Evolutionary conservation across 2,113 vertebrate genomes (phyloP).

Genomic region (Lipophrys pholis): DNA sequence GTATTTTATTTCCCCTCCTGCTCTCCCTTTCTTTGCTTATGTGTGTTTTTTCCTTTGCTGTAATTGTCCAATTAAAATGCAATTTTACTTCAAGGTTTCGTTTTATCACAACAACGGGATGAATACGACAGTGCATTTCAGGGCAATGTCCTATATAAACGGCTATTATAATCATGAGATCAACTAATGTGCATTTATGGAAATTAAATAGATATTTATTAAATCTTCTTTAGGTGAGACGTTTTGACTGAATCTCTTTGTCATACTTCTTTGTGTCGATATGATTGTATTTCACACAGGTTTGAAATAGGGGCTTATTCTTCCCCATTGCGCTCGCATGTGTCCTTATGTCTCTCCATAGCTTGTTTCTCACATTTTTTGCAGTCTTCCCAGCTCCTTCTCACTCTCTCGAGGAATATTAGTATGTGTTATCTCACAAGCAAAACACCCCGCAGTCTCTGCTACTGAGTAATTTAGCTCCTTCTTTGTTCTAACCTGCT

Average conservation of each 20-base stretch:
- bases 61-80: conserved; percentile 22
- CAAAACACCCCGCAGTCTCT: conserved; percentile 44
- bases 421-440: conserved; percentile 11
- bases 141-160: too few species aligned
- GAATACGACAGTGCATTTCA: background rate
- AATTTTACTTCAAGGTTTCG: conserved; percentile 8
- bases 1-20: conserved; percentile 2
- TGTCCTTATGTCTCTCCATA: background rate
- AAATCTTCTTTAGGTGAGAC: too few species aligned
- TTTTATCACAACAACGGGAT: background rate
- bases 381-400: too few species aligned
- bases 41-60: background rate
- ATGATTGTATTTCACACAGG: background rate
- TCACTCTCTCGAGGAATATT: conserved; percentile 24
- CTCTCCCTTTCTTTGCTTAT: background rate
- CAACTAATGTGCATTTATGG: too few species aligned
- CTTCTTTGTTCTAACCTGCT: conserved; percentile 36
- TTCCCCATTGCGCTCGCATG: conserved; percentile 7
- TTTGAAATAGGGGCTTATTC: background rate
- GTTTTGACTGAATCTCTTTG: too few species aligned
- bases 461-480: conserved; percentile 39
- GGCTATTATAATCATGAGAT: too few species aligned
- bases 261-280: background rate
- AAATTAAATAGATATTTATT: too few species aligned
- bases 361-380: conserved; percentile 33